phyloP scores from a whole-genome alignment of 2,113 vertebrate species.

The Hiodon tergisus region DNA sequence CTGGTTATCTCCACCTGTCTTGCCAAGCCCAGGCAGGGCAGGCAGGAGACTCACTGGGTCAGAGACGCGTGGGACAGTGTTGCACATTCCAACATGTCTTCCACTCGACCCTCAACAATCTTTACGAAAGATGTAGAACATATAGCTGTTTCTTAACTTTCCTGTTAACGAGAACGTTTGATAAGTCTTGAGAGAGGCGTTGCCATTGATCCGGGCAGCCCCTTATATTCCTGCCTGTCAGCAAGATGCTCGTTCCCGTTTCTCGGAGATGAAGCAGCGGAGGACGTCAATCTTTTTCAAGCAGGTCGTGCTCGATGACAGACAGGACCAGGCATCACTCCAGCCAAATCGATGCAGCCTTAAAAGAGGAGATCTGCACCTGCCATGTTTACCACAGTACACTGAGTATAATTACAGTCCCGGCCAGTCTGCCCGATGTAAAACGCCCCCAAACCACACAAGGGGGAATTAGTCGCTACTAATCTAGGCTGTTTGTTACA shows the following conservation, averaged over 20 bases:
- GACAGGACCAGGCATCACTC: neutral
- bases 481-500: constrained; percentile 60
- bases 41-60: neutral
- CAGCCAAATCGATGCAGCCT: neutral
- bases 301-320: neutral
- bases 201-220: too few species aligned
- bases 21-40: neutral
- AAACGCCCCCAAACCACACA: constrained; percentile 48
- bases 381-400: neutral
- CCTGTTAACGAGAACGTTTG: too few species aligned
- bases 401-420: constrained; percentile 29
- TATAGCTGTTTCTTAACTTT: too few species aligned
- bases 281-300: neutral
- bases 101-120: too few species aligned
- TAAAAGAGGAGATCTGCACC: neutral
- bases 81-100: too few species aligned
- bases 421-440: constrained; percentile 38
- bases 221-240: constrained; percentile 4
- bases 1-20: too few species aligned
- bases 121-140: too few species aligned
- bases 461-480: constrained; percentile 60
- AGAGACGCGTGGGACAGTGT: neutral
- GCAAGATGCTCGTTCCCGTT: neutral
- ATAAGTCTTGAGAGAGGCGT: too few species aligned
- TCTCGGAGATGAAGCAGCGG: neutral